phyloP scores from a whole-genome alignment of 1,140 invertebrate species.

The Idris sp. region DNA sequence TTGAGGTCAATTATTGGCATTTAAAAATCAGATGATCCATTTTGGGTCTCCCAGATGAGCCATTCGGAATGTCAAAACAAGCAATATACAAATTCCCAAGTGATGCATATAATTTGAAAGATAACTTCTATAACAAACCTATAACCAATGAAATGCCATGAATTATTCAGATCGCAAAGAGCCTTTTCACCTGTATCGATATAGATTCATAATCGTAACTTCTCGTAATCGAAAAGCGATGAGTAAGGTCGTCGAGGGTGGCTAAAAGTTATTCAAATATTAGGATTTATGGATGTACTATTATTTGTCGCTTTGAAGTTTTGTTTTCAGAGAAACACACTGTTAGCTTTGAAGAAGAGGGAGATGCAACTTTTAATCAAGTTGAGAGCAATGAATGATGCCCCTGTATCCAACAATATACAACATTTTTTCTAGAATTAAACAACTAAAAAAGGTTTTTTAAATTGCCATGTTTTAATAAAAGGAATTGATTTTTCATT shows the following conservation, averaged over 20 bases:
- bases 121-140: conserved; percentile 30
- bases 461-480: too few species aligned
- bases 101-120: conserved; percentile 25
- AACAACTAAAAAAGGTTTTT: too few species aligned
- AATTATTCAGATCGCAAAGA: conserved; percentile 25
- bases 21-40: conserved; percentile 48
- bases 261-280: conserved; percentile 11
- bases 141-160: conserved; percentile 7
- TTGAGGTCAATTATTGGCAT: conserved; percentile 15
- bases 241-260: neutral
- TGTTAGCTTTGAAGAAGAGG: neutral
- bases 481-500: too few species aligned
- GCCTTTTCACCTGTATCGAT: conserved; percentile 12
- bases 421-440: too few species aligned
- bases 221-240: conserved; percentile 11
- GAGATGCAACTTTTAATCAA: too few species aligned
- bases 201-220: conserved; percentile 12
- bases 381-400: too few species aligned
- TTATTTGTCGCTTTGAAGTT: conserved; percentile 7
- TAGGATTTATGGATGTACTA: conserved; percentile 7
- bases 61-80: conserved; percentile 36
- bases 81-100: conserved; percentile 22
- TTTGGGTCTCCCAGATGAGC: conserved; percentile 28
- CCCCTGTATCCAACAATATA: too few species aligned
- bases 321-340: neutral